These are phyloP conservation scores for Phylloscopus trochilus DNA, from an alignment of 2,113 vertebrate genomes.

Conservation along the genomic window DNA sequence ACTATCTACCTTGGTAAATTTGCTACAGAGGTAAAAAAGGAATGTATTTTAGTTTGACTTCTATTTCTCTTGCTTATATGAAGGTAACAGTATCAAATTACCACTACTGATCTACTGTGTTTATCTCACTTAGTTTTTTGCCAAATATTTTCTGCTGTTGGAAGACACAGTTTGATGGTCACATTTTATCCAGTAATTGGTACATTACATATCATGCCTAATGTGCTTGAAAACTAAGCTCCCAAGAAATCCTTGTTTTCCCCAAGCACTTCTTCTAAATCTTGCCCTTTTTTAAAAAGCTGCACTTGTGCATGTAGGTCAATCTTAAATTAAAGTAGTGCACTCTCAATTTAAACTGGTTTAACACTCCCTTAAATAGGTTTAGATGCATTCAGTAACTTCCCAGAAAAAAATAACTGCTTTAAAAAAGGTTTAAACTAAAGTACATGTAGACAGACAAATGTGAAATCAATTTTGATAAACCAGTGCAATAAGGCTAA, in stretches of 20 bases:
- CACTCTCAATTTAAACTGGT: constrained; percentile 26
- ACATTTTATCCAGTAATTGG: not conserved
- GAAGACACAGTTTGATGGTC: not conserved
- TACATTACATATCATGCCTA: not conserved
- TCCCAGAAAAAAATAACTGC: not conserved
- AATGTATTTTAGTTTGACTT: not conserved
- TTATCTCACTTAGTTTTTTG: not conserved
- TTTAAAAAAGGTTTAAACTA: constrained; percentile 1
- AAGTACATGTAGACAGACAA: not conserved
- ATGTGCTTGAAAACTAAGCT: constrained; percentile 3
- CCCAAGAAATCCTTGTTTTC: not conserved
- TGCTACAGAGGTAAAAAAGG: not conserved
- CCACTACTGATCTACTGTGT: not conserved
- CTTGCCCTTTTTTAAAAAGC: not conserved
- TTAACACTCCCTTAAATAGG: constrained; percentile 48
- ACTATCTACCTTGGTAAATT: not conserved
- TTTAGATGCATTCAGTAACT: constrained; percentile 15
- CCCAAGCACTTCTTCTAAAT: not conserved
- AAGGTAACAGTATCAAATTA: not conserved
- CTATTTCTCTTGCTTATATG: not conserved
- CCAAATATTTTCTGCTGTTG: not conserved
- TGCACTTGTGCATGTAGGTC: constrained; percentile 25
- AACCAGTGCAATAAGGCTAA: not conserved
- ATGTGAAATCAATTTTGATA: constrained; percentile 10
- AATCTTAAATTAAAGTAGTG: constrained; percentile 45